Base-by-base conservation (phyloP, 2,113 vertebrate species). In the Myiagra hebetior region DNA sequence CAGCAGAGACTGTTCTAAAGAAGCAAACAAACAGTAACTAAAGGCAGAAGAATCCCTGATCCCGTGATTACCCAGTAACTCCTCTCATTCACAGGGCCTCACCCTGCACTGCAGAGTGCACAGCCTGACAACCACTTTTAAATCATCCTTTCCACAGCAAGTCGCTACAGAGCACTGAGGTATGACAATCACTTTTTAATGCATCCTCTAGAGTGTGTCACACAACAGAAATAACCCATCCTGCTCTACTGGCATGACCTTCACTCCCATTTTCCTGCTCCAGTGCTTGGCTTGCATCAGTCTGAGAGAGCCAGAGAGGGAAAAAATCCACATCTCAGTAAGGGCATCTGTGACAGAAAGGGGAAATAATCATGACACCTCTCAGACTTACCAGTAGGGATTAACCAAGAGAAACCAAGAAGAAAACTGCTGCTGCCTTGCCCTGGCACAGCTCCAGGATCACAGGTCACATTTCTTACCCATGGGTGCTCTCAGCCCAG, bases 401-500 rank as follows among this genome's bases (percentile, higher is more conserved):
- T 49, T 65, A 88, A 73, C 59, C 63, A 80, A 87, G 63, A 94
- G 65, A 86, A 80, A 44, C 0, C 33, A 74, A 65, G 44, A 86
- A 6, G 10, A 57, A 62, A 82, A 76, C 26, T 73, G 30, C 46
- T 70, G n/a, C 59, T 88, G 63, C 82, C 16, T 85, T 91, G 33
- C 30, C 60, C 52, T 91, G 83, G 59, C 72, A 80, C 79, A 73
- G 70, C 82, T 77, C 49, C 49, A 35, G 82, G 62, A 56, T 82
- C 41, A 62, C 2, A 1, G 53, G 53, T 46, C 28, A 12, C 7
- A 1, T 49, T 90, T 73, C 57, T 69, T 26, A 60, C 37, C 62
- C 88, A 15, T 0, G 1, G 11, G 22, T 0, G 0, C 23, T 76
- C 53, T 56, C 67, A 69, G 41, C 41, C 41, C 1, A 0, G 5